Evolutionary conservation across 2,113 vertebrate genomes (phyloP).

Genomic region (Turdus rufiventris): DNA sequence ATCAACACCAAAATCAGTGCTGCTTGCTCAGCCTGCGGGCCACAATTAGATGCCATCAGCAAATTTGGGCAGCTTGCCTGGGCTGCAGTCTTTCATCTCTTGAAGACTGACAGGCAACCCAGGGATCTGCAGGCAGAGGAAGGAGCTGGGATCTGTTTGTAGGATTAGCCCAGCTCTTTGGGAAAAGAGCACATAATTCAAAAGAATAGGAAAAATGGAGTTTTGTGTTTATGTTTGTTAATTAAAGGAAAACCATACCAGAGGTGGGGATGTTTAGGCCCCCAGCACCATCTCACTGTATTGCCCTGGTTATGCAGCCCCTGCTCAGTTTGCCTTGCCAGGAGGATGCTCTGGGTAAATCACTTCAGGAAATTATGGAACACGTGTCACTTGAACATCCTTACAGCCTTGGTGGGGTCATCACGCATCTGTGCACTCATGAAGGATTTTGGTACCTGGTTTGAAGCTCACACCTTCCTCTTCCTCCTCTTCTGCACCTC

Average conservation of each 20-base stretch:
- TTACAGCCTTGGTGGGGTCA: not conserved
- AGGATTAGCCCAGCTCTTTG: not conserved
- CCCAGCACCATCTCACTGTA: not conserved
- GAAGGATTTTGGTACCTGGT: not conserved
- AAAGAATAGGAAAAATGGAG: not conserved
- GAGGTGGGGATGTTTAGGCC: not conserved
- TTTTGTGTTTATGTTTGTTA: not conserved
- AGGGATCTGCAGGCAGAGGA: conserved; percentile 9
- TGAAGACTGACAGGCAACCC: conserved; percentile 13
- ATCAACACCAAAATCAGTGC: conserved; percentile 53
- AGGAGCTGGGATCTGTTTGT: not conserved
- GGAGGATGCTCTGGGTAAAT: not conserved
- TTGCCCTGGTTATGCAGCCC: not conserved
- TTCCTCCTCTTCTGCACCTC: not conserved
- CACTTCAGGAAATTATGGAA: not conserved
- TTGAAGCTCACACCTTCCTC: not conserved
- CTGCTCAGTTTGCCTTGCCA: not conserved
- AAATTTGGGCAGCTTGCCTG: conserved; percentile 60
- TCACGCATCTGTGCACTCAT: not conserved
- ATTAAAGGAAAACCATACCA: not conserved
- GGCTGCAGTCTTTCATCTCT: conserved; percentile 50
- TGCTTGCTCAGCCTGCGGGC: conserved; percentile 52
- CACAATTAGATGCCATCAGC: conserved; percentile 65
- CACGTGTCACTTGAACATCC: not conserved
- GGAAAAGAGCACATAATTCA: not conserved